Base-by-base conservation (phyloP, 2,888 invertebrate genomes). In the Autographa gamma region DNA sequence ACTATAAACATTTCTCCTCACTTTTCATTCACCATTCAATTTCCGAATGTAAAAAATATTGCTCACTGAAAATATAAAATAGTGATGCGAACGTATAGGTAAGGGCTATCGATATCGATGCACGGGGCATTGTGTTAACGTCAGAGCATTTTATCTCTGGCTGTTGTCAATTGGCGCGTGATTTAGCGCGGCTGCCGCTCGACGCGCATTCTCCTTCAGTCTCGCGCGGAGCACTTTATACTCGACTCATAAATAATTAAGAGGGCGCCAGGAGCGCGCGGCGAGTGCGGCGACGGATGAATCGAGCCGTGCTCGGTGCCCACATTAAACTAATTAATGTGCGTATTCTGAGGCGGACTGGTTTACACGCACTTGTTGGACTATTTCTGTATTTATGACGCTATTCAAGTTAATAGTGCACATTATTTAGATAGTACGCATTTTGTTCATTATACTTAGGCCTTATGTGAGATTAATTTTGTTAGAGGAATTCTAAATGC, bases 191-290 rank as follows among this genome's bases (percentile, higher is more conserved):
- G 75, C 78, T 85, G 91, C 87, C 89, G 77, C 54, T 67, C 66
- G 78, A 68, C 83, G 84, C 80, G 84, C 81, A 90, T 91, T 91
- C 88, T 87, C 77, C 88, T 86, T 90, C 91, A 88, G 80, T 88
- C 85, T 76, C 75, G 69, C 74, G 66, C 77, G 75, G 66, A 81
- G 76, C 79, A 77, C 77, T 86, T 81, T 83, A 82, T 82, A 79
- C 81, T 78, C 77, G 48, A 70, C 84, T 87, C 86, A 86, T 89
- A 87, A 88, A 90, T 89, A 89, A 88, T 86, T 82, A 86, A 82
- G 80, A 78, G 76, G 76, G 74, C 76, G 79, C 83, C 82, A 83
- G 73, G 66, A 71, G 67, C 71, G 56, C 74, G 76, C 79, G 77
- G 67, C 71, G 56, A 74, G 76, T 78, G 77, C 71, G 77, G 56